Base-by-base conservation (phyloP, 2,888 invertebrate species). In the Abrostola triplasia region DNA sequence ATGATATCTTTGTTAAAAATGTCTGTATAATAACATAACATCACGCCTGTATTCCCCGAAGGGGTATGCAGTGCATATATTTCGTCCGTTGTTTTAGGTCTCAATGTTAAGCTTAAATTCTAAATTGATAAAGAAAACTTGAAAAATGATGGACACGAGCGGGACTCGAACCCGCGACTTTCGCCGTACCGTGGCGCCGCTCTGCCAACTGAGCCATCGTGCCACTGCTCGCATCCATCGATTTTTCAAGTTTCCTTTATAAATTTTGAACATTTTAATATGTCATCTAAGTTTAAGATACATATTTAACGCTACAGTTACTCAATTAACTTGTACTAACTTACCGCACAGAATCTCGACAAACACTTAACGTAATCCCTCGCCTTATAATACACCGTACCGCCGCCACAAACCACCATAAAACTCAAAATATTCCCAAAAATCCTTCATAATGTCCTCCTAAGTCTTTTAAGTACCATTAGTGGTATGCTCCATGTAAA, bases 401-500 rank as follows among this genome's bases (percentile, higher is more conserved):
- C 61, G 54, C 59, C 60, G 58, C 61, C 73, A 59, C 79, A 80
- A 71, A 67, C 8, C 40, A 57, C 54, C 61, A 68, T 70, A 71
- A 77, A 77, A 67, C 49, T 48, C 52, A 58, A 56, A 55, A 66
- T 63, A 61, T 66, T 63, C 68, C 71, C 76, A 78, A 83, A 78
- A 81, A 78, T 74, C 66, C 69, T 59, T 64, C 59, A 56, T 61
- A 73, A 77, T 54, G 63, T 70, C 54, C 37, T 68, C 59, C 76
- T 76, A 75, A 82, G 74, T 73, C 76, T 73, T 59, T 68, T 50
- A 65, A 73, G 67, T 59, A 70, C 76, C 77, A 73, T 80, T 76
- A 73, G 74, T 64, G 64, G 64, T 63, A 67, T 66, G 59, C 70
- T 62, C 65, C 80, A 79, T 79, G 81, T 80, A 77, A 79, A 82